Evolutionary conservation across 2,113 vertebrate species (phyloP), one percentile per base, ranked within the genome.

Genomic region (Plestiodon gilberti): DNA sequence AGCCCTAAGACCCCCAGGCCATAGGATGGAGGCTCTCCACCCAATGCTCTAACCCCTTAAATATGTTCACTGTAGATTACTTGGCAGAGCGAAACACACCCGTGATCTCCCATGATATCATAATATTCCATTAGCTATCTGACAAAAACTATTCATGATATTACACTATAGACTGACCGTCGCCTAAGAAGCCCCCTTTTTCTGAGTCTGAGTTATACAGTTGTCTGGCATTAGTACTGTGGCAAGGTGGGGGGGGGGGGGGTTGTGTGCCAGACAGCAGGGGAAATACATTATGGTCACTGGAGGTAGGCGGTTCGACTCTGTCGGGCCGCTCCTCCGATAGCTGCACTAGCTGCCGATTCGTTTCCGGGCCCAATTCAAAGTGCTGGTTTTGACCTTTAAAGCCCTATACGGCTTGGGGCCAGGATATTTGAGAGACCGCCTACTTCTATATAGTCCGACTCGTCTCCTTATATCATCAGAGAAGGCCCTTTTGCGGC

Each of bases 21-120:
- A 20, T 30, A 6, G 23, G 13, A 80, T 40, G 22, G n/a, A 0
- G 1, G 14, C 1, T 1, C 78, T 59, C 89, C 82, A 13, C 67
- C 55, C 81, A n/a, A 61, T 84, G 33, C 40, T 6, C 28, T 76
- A 33, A 62, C 0, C 9, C 28, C 55, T 2, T 38, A 52, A 89
- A 57, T 38, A 65, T 0, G 82, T 48, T 70, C 30, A 0, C 0
- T 88, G 61, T 87, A 90, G 75, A 22, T 48, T 40, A 6, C 75
- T 88, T 57, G 70, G 70, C 82, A 87, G 64, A 62, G 43, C 17
- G 81, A 67, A 6, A 23, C 78, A 14, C n/a, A 75, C 77, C 89
- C 43, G 75, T 38, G 61, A 0, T 65, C 76, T 80, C 48, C 52
- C 62, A 69, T 88, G 90, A 94, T 91, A 85, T 91, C 88, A 85